Evolutionary conservation across 2,113 vertebrate species (phyloP), one percentile per base, ranked within the genome.

Genomic region (Eurystomus gularis): DNA sequence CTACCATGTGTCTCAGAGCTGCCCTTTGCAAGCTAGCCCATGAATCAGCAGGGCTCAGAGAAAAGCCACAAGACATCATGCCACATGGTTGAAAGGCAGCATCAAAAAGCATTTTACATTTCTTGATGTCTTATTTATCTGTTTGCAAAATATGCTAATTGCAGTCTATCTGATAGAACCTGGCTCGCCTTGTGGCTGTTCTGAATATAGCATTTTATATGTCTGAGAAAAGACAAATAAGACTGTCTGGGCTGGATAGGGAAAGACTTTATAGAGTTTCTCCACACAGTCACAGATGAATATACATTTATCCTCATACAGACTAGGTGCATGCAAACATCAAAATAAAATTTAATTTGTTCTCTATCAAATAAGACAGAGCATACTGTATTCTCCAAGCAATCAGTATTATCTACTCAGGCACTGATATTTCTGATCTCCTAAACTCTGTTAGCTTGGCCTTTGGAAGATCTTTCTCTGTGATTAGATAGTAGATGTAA

Each of bases 321-420:
- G 68, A 81, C 28, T 0, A 0, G 92, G 49, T 12, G 24, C 46
- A 10, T 28, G 70, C 80, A 96, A 84, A 84, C 92, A 73, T 62
- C 83, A 92, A 93, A 96, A 88, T 91, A 80, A 87, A 92, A 96
- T 95, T 88, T 71, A 42, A 79, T 94, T 92, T 90, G 29, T 90
- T 55, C 64, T 89, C 73, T 72, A 87, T 93, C 84, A 49, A 93
- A 93, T 87, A 76, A 96, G 89, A 76, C 77, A 82, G 69, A 90
- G 42, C 58, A 61, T 64, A 40, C 75, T 76, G 48, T 88, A 71
- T 65, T 72, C 81, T 86, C 39, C 1, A 9, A 76, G 61, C 39
- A 92, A 97, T 91, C 80, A 91, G 26, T 33, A 48, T 88, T 88
- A 96, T 73, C 82, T 92, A 24, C 79, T 72, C 52, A 55, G 40